Evolutionary conservation across 2,888 invertebrate genomes (phyloP), one percentile per base, ranked within the genome.

Genomic region (Rhamnusium bicolor): DNA sequence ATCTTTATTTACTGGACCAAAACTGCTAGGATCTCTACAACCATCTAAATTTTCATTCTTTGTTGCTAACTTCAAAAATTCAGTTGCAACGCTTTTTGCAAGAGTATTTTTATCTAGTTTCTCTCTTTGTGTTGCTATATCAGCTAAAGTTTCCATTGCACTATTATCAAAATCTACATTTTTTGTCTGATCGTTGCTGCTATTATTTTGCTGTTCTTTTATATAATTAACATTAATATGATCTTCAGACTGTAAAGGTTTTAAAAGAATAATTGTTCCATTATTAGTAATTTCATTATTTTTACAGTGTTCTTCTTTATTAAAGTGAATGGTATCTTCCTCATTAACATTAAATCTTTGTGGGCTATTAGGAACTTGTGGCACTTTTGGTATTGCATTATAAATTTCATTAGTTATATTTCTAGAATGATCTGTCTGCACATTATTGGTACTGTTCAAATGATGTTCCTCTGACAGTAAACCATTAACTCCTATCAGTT

Each of bases 11-110:
- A 69, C 65, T 2, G 79, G 71, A 51, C 77, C 78, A 69, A 79
- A 84, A 63, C 74, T 79, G 49, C 71, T 78, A n/a, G 76, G 27
- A 18, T 85, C 84, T 54, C 79, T 73, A 21, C 60, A 69, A 8
- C 75, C 74, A 21, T 80, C 80, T 16, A 66, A 18, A 53, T 73
- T 74, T 60, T 88, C 88, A 69, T 86, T 86, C 74, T 88, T 86
- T 14, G 88, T 87, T 5, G 92, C 91, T 80, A 92, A 89, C 87
- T 92, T 93, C 75, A 93, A 87, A 86, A 91, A 92, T 83, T 91
- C 92, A 0, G 92, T 91, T 4, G 92, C 92, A 0, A 93, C 92
- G 84, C 91, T 92, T 86, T 92, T 92, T 4, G 92, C 93, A 71
- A 88, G 79, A n/a, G 86, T 86, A 77, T 88, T 88, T 76, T 88